These are phyloP conservation scores for Eurystomus gularis DNA, from an alignment of 2,113 vertebrate genomes.

Conservation along the genomic window DNA sequence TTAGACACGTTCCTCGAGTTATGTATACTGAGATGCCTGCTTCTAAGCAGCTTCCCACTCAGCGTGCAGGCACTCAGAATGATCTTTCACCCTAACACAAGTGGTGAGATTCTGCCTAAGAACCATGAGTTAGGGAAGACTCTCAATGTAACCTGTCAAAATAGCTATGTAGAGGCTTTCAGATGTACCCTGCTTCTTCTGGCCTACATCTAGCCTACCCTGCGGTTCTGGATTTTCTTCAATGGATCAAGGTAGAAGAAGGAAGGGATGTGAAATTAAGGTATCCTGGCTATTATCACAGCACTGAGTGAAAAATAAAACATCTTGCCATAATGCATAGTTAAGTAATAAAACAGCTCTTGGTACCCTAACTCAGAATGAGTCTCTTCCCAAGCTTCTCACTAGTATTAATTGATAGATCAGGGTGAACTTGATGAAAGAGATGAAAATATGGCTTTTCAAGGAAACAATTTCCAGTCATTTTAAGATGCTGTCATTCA, in stretches of 20 bases:
- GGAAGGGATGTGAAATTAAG: not conserved
- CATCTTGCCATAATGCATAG: not conserved
- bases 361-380: not conserved
- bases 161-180: not conserved
- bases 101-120: not conserved
- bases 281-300: not conserved
- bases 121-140: not conserved
- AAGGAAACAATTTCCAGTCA: not conserved
- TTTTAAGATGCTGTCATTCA: not conserved
- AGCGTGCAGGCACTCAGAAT: not conserved
- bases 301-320: not conserved
- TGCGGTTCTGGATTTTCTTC: not conserved
- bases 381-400: not conserved
- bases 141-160: not conserved
- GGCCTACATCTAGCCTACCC: not conserved
- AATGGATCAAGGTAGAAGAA: not conserved
- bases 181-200: not conserved
- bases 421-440: not conserved
- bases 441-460: not conserved
- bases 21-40: fast-evolving
- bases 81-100: not conserved
- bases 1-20: not conserved
- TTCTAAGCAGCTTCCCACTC: not conserved
- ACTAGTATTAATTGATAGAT: not conserved
- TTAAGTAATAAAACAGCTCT: not conserved